A percentile compares a stretch with the other conserved stretches of the same genome.
Evolutionary conservation across 2,797 vertebrate genomes (phyloP).

Genomic region (Diplodus puntazzo): DNA sequence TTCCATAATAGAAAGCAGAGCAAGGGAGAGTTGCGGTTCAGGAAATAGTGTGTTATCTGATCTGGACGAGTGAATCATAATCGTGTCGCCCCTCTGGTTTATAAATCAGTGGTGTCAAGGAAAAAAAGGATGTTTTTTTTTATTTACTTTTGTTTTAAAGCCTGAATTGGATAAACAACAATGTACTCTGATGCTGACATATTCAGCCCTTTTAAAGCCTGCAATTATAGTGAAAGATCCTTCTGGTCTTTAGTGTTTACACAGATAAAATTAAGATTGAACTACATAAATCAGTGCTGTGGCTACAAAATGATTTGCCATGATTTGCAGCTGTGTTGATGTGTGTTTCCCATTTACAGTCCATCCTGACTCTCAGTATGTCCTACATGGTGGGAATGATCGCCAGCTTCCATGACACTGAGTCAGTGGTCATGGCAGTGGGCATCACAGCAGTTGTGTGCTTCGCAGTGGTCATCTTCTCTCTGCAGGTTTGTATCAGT

Average conservation of each 20-base stretch:
- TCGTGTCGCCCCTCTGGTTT: not conserved
- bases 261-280: not conserved
- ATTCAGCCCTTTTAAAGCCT: too few relatives aligned
- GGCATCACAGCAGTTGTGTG: conserved; percentile 93
- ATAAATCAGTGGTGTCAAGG: not conserved
- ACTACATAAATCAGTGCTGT: not conserved
- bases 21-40: not conserved
- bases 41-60: conserved; percentile 3
- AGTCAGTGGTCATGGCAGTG: conserved; percentile 92
- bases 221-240: too few relatives aligned
- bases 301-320: not conserved
- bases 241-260: not conserved
- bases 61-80: not conserved
- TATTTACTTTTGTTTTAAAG: not conserved
- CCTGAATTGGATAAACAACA: not conserved
- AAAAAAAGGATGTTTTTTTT: not conserved
- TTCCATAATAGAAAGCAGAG: not conserved
- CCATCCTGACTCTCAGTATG: conserved; percentile 91
- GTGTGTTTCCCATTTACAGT: conserved; percentile 78
- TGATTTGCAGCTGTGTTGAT: conserved; percentile 14
- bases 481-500: conserved; percentile 88
- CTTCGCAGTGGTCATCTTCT: conserved; percentile 94
- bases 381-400: conserved; percentile 98
- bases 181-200: not conserved
- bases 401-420: conserved; percentile 92